A percentile compares a stretch with the other conserved stretches of the same genome.
Conservation (phyloP, 2,888 invertebrate genomes). For the Cheilosia pagana region DNA sequence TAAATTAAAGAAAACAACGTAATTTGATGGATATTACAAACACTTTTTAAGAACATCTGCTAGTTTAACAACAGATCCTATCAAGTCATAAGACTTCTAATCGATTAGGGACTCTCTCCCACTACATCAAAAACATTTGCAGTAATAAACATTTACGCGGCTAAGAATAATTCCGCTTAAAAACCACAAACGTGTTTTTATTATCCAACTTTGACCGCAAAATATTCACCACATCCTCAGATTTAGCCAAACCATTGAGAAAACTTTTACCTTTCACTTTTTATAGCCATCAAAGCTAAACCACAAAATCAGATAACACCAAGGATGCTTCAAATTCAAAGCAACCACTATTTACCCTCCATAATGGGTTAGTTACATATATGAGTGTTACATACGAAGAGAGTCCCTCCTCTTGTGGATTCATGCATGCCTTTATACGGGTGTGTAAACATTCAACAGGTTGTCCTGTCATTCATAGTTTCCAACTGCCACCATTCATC, state of each 20-base stretch:
- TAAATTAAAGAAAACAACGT: too few species aligned
- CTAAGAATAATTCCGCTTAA: too few species aligned
- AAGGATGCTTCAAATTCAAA: slow-evolving; percentile 68
- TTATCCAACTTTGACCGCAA: slow-evolving; percentile 4
- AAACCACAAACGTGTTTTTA: neutral
- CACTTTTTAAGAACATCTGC: too few species aligned
- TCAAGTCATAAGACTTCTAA: too few species aligned
- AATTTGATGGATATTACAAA: too few species aligned
- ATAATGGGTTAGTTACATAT: slow-evolving; percentile 50
- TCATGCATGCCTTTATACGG: slow-evolving; percentile 19
- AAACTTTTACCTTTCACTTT: slow-evolving; percentile 41
- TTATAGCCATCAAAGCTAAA: slow-evolving; percentile 60
- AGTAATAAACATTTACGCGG: too few species aligned
- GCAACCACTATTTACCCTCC: slow-evolving; percentile 59
- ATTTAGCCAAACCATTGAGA: neutral
- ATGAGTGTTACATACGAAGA: slow-evolving; percentile 9
- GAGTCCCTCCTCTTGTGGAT: slow-evolving; percentile 20
- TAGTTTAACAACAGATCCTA: too few species aligned
- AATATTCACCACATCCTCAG: slow-evolving; percentile 3
- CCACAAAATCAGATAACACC: slow-evolving; percentile 53
- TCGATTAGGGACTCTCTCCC: too few species aligned
- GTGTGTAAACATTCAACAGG: slow-evolving; percentile 59
- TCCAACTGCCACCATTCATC: slow-evolving; percentile 18
- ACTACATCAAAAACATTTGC: too few species aligned
- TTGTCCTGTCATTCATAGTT: slow-evolving; percentile 68